Evolutionary conservation across 2,888 invertebrate genomes (phyloP).

Genomic region (Synergus laeviventris): DNA sequence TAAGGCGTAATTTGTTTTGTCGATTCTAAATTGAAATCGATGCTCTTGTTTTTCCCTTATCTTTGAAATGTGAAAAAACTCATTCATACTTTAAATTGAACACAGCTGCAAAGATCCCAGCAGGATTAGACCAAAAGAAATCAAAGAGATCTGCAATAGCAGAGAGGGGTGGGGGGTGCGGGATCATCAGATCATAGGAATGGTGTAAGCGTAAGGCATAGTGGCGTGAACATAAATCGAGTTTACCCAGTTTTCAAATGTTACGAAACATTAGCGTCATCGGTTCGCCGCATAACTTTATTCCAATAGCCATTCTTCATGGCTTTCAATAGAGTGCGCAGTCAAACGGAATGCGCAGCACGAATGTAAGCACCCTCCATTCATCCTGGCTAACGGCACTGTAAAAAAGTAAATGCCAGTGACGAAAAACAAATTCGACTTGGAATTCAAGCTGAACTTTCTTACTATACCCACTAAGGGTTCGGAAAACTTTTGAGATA

Average conservation of each 20-base stretch:
- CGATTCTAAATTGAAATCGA: constrained; percentile 57
- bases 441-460: constrained; percentile 67
- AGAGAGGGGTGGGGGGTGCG: background rate
- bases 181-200: constrained; percentile 9
- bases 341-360: constrained; percentile 60
- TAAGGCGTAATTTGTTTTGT: background rate
- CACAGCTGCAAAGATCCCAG: background rate
- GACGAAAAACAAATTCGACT: constrained; percentile 71
- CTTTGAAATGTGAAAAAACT: constrained; percentile 43
- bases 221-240: constrained; percentile 61
- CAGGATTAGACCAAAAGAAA: background rate
- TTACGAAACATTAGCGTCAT: constrained; percentile 71
- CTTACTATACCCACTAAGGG: constrained; percentile 54
- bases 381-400: constrained; percentile 60
- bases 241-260: constrained; percentile 65
- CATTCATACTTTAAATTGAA: background rate
- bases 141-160: constrained; percentile 46
- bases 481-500: constrained; percentile 51
- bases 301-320: constrained; percentile 72
- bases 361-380: constrained; percentile 57
- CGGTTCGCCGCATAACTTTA: constrained; percentile 69
- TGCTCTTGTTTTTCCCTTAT: constrained; percentile 51
- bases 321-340: constrained; percentile 66
- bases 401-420: constrained; percentile 70
- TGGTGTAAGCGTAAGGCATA: background rate